Evolutionary conservation across 2,113 vertebrate species (phyloP).

Genomic region (Antechinus flavipes): DNA sequence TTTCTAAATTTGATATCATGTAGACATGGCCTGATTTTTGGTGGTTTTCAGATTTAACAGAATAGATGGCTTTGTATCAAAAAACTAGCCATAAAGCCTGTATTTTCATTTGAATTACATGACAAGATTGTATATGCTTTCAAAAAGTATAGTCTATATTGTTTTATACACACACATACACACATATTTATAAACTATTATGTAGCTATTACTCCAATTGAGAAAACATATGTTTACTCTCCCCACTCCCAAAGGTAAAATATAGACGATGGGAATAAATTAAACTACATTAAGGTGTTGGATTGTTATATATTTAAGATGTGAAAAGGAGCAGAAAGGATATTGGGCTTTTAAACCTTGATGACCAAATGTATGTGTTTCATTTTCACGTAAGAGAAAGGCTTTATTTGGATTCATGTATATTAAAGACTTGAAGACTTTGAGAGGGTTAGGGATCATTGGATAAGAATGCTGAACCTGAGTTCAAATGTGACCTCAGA

Average conservation of each 20-base stretch:
- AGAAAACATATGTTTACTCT: constrained; percentile 8
- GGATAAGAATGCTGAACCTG: not conserved
- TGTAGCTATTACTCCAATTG: constrained; percentile 52
- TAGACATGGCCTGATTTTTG: not conserved
- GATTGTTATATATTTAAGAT: not conserved
- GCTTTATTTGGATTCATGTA: not conserved
- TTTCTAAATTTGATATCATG: not conserved
- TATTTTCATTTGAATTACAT: not conserved
- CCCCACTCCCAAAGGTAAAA: not conserved
- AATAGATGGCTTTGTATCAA: not conserved
- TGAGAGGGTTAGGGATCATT: not conserved
- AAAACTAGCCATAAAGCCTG: not conserved
- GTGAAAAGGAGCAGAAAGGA: not conserved
- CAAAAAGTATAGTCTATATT: not conserved
- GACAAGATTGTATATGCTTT: not conserved
- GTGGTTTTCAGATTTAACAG: no score
- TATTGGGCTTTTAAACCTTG: constrained; percentile 24
- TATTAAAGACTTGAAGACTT: not conserved
- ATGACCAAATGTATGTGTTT: not conserved
- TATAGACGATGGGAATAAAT: not conserved
- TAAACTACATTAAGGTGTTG: not conserved
- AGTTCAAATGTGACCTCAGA: not conserved
- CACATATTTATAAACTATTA: constrained; percentile 23
- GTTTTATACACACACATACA: not conserved
- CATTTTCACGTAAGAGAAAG: not conserved